Evolutionary conservation across 2,797 vertebrate genomes (phyloP).

Genomic region (Eurystomus glaucurus): DNA sequence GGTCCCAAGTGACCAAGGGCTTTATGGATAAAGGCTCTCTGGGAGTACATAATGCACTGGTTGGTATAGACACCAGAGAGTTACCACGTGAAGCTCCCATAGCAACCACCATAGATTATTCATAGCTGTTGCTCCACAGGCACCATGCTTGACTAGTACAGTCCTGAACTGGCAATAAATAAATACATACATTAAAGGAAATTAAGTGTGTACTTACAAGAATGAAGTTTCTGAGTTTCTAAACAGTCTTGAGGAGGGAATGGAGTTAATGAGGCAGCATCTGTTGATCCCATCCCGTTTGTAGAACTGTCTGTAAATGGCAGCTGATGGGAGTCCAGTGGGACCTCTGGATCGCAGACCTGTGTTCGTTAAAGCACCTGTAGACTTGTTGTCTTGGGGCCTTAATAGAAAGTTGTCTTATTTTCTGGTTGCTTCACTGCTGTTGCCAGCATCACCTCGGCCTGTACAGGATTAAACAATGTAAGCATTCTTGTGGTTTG

Average conservation of each 20-base stretch:
- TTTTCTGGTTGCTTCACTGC: not conserved
- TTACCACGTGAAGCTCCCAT: rapidly evolving
- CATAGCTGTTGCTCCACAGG: not conserved
- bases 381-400: not conserved
- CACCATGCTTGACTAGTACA: not conserved
- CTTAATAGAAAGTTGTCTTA: not conserved
- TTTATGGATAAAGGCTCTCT: not conserved
- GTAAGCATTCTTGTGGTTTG: not conserved
- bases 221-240: not conserved
- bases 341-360: not conserved
- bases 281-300: not conserved
- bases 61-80: not conserved
- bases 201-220: not conserved
- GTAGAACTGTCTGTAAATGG: not conserved
- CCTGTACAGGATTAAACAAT: not conserved
- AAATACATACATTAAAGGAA: not conserved
- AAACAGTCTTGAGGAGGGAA: not conserved
- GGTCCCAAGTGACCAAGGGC: not conserved
- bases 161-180: not conserved
- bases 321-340: not conserved
- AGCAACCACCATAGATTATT: not conserved
- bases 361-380: not conserved
- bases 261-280: not conserved
- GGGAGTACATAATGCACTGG: rapidly evolving
- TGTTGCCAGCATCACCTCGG: not conserved